These are phyloP conservation scores for Brachionus calyciflorus DNA, from an alignment of 1,140 invertebrate genomes.

Conservation along the genomic window DNA sequence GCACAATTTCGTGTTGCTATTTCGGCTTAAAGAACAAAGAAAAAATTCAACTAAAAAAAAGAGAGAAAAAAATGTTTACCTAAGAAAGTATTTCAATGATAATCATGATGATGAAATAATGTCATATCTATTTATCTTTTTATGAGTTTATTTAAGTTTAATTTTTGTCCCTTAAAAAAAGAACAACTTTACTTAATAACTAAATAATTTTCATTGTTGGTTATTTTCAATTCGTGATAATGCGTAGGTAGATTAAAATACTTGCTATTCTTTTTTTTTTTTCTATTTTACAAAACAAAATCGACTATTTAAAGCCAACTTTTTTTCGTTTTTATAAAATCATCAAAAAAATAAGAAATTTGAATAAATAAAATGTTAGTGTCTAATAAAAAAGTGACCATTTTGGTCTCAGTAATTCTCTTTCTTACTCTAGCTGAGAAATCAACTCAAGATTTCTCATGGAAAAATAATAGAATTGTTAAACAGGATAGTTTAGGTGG, in stretches of 20 bases:
- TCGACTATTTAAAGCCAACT: slow-evolving; percentile 4
- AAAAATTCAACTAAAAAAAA: too few species aligned
- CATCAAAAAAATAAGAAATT: slow-evolving; percentile 1
- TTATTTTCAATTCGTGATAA: too few species aligned
- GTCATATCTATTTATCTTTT: too few species aligned
- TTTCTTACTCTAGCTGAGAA: slow-evolving; percentile 1
- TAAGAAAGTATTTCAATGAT: too few species aligned
- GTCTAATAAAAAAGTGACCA: background rate
- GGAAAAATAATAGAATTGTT: slow-evolving; percentile 25
- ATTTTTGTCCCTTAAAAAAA: too few species aligned
- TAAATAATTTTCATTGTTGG: too few species aligned
- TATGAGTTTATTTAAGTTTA: too few species aligned
- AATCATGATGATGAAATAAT: too few species aligned
- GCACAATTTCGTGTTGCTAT: too few species aligned
- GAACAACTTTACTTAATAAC: too few species aligned
- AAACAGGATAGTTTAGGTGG: background rate
- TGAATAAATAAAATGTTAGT: slow-evolving; percentile 13
- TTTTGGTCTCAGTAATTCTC: background rate
- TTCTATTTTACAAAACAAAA: background rate
- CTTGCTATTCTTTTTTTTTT: slow-evolving; percentile 9
- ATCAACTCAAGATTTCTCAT: slow-evolving; percentile 5
- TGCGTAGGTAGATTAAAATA: slow-evolving; percentile 10
- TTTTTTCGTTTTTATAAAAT: background rate
- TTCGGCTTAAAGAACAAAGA: too few species aligned
- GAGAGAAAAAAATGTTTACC: too few species aligned